Evolutionary conservation across 2,113 vertebrate species (phyloP), one percentile per base, ranked within the genome.

Genomic region (Litocranius walleri): DNA sequence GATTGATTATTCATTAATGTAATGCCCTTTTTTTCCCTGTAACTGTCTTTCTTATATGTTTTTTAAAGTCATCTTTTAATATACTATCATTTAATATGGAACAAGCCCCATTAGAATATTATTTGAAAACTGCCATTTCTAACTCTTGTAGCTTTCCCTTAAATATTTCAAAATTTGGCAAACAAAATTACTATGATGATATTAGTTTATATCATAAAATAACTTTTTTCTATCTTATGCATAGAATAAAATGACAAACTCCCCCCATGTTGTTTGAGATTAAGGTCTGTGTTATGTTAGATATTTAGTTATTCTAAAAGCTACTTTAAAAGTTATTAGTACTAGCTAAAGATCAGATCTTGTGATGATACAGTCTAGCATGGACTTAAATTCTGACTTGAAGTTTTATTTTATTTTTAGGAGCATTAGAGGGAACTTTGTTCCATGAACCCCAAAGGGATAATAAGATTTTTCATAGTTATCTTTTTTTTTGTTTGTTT

Each of bases 161-260:
- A 89, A 87, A 67, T 93, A 62, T 78, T 94, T 97, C 52, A 94
- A 85, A 95, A 94, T 94, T 92, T 88, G 43, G 29, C 54, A 91
- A 67, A 48, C 16, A 86, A 27, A 88, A 84, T 84, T 57, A 78
- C 52, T 88, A 50, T 57, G 9, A 64, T 62, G 50, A 57, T 9
- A n/a, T 19, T 77, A 71, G 13, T 94, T 96, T 92, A 85, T 84
- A 25, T 88, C 8, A 82, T 77, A 93, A 80, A 87, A 86, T 88
- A 64, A 64, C 3, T 78, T 64, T 96, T 94, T 43, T 52, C 61
- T 54, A 45, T 85, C 30, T 11, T 59, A 40, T 59, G 43, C 1
- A 36, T 50, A 36, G 48, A 93, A 43, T 71, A 57, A 50, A 97
- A 56, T 27, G 14, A 54, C 36, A 4, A 93, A 33, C 23, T 56